Percentiles rank a stretch among this genome's conserved stretches.
Evolutionary conservation across 2,888 invertebrate species (phyloP).

Genomic region (Atrina japonica): DNA sequence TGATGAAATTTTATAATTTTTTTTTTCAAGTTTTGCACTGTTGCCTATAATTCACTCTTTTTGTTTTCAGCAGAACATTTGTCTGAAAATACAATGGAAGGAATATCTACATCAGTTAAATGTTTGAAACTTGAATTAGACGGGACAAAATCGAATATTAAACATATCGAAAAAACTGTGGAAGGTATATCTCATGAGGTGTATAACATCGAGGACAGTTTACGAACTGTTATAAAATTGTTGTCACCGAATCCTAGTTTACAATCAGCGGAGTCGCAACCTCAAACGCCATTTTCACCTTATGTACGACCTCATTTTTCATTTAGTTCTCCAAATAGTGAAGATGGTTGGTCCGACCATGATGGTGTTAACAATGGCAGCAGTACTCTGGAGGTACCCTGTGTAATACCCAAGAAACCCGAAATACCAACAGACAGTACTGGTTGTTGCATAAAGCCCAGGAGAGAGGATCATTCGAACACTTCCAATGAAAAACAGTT

Average conservation of each 20-base stretch:
- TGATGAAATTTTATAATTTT: not conserved
- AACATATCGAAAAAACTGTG: conserved; percentile 61
- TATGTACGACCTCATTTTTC: conserved; percentile 36
- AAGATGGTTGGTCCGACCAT: conserved; percentile 26
- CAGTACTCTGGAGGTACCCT: conserved; percentile 18
- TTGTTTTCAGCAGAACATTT: not conserved
- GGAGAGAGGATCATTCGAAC: not conserved
- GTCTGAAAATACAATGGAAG: conserved; percentile 19
- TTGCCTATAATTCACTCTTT: not conserved
- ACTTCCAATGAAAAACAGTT: conserved; percentile 1
- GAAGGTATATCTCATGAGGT: conserved; percentile 56
- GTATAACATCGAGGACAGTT: conserved; percentile 53
- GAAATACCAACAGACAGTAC: not conserved
- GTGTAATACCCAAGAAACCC: conserved; percentile 1
- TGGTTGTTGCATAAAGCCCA: not conserved
- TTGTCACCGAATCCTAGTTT: conserved; percentile 40
- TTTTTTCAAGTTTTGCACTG: not conserved
- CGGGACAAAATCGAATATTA: conserved; percentile 64
- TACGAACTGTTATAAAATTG: conserved; percentile 45
- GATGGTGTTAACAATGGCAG: not conserved
- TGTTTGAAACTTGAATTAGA: conserved; percentile 69
- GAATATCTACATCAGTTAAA: conserved; percentile 49
- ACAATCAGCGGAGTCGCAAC: conserved; percentile 30
- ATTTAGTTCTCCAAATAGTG: conserved; percentile 40
- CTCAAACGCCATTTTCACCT: conserved; percentile 37